phyloP scores from a whole-genome alignment of 2,113 vertebrate species.

The Platichthys stellatus region DNA sequence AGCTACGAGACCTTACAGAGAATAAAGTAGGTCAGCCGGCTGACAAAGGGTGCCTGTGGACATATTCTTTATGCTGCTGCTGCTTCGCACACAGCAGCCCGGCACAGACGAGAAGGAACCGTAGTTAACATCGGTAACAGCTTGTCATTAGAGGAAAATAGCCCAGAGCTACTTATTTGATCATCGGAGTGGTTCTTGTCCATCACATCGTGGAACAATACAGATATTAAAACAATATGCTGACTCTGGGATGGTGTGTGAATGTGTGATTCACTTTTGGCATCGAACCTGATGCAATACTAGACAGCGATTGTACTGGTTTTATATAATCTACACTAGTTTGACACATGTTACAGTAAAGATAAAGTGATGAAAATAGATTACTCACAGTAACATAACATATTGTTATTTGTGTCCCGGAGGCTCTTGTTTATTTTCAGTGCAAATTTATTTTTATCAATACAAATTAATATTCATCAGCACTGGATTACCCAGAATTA shows the following conservation, averaged over 20 bases:
- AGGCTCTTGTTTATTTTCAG: constrained; percentile 2
- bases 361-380: too few species aligned
- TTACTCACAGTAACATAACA: too few species aligned
- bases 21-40: constrained; percentile 80
- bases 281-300: constrained; percentile 1
- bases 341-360: too few species aligned
- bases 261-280: not conserved
- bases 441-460: constrained; percentile 27
- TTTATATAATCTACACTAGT: too few species aligned
- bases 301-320: not conserved
- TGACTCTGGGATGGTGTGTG: constrained; percentile 22
- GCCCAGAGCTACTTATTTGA: constrained; percentile 75
- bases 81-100: constrained; percentile 64
- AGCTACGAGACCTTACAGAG: constrained; percentile 74
- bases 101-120: constrained; percentile 52
- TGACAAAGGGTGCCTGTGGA: constrained; percentile 76
- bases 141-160: constrained; percentile 71
- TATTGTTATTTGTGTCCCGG: constrained; percentile 1
- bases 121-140: constrained; percentile 65
- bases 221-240: constrained; percentile 22
- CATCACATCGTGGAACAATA: constrained; percentile 55
- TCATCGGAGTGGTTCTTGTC: constrained; percentile 68
- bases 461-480: not conserved
- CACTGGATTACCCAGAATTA: not conserved
- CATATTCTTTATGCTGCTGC: constrained; percentile 63